A percentile compares a stretch with the other conserved stretches of the same genome.
phyloP scores from a whole-genome alignment of 2,888 invertebrate species.

The Luperina testacea region DNA sequence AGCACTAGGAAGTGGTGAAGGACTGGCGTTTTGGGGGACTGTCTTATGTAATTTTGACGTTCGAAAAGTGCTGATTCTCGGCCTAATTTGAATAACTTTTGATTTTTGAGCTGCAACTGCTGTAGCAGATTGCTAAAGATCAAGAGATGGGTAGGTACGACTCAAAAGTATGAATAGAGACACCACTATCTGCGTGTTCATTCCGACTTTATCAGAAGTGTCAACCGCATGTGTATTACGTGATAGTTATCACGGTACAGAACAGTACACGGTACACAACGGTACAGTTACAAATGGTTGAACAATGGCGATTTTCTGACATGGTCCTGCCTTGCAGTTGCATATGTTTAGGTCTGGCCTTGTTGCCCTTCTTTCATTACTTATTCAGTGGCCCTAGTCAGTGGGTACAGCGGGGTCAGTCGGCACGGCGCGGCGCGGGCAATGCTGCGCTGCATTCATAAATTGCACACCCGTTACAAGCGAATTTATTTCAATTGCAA shows the following conservation, averaged over 20 bases:
- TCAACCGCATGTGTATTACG: too few species aligned
- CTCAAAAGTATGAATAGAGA: not conserved
- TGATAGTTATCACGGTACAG: not conserved
- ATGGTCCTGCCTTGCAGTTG: not conserved
- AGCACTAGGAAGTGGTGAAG: too few species aligned
- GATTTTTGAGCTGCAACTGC: not conserved
- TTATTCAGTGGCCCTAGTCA: constrained; percentile 17
- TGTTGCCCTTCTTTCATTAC: constrained; percentile 4
- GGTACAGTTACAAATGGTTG: not conserved
- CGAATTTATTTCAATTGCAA: constrained; percentile 58
- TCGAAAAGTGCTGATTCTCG: too few species aligned
- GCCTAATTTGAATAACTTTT: too few species aligned
- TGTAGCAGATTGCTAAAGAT: not conserved
- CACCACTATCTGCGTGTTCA: not conserved
- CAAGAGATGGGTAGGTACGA: too few species aligned
- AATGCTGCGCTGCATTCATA: constrained; percentile 38
- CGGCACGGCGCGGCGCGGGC: constrained; percentile 20
- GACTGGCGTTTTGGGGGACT: too few species aligned
- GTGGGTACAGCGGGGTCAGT: constrained; percentile 16
- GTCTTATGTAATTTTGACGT: too few species aligned
- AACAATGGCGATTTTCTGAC: not conserved
- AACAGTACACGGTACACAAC: not conserved
- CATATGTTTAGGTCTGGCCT: not conserved
- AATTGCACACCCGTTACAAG: constrained; percentile 40
- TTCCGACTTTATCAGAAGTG: not conserved